Evolutionary conservation across 2,113 vertebrate genomes (phyloP).

Genomic region (Amphiprion ocellaris): DNA sequence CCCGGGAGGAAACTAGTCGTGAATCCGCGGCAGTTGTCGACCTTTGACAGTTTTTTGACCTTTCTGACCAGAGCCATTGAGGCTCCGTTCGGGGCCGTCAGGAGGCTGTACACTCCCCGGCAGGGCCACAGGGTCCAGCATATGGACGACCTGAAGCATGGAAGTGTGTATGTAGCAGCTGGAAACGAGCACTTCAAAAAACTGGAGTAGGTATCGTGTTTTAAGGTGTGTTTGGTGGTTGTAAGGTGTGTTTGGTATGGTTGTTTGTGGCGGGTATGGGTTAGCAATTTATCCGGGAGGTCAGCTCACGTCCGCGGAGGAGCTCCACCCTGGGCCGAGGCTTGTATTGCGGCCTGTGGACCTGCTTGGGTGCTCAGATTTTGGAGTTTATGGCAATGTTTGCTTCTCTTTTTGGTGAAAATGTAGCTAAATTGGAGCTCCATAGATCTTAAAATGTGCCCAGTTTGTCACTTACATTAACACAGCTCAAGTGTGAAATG

Average conservation of each 20-base stretch:
- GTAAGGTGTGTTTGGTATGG: neutral
- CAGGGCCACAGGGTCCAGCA: constrained; percentile 70
- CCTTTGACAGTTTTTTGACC: constrained; percentile 83
- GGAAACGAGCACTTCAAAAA: constrained; percentile 84
- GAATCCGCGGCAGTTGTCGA: constrained; percentile 73
- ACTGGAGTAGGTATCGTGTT: constrained; percentile 81
- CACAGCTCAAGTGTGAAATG: neutral
- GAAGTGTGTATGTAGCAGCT: constrained; percentile 83
- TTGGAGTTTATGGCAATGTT: too few species aligned
- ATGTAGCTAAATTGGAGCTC: too few species aligned
- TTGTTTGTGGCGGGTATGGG: neutral
- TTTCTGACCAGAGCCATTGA: constrained; percentile 74
- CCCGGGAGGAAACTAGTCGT: constrained; percentile 80
- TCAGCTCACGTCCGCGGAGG: too few species aligned
- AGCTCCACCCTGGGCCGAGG: too few species aligned
- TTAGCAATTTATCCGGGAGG: neutral
- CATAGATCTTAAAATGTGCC: neutral
- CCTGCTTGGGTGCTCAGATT: too few species aligned
- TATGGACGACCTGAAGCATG: constrained; percentile 75
- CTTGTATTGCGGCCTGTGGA: too few species aligned
- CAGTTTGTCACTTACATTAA: neutral
- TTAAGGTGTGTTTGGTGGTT: neutral
- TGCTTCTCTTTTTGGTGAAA: neutral
- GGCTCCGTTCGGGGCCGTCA: constrained; percentile 82
- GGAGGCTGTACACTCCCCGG: constrained; percentile 81